Evolutionary conservation across 2,113 vertebrate genomes (phyloP).

Genomic region (Podarcis cretensis): DNA sequence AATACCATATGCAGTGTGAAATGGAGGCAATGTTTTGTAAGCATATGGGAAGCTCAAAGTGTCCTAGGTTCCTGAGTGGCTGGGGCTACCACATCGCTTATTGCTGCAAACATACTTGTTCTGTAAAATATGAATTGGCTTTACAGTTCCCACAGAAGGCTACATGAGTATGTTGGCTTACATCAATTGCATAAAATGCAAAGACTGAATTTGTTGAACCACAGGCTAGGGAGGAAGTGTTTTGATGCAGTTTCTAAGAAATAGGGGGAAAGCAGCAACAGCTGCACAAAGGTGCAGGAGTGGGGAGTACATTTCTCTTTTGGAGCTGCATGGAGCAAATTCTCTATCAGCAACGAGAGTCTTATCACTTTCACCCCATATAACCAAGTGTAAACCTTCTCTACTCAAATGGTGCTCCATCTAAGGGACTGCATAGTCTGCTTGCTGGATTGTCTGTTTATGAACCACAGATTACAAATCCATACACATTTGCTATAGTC

Average conservation of each 20-base stretch:
- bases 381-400: neutral
- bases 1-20: neutral
- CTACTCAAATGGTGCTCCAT: neutral
- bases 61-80: neutral
- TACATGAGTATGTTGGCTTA: neutral
- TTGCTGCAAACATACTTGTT: neutral
- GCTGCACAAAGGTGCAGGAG: neutral
- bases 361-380: neutral
- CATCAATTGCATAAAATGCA: neutral
- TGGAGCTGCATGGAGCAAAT: too few relatives aligned
- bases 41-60: neutral
- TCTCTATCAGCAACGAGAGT: neutral
- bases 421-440: neutral
- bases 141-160: neutral
- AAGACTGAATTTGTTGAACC: neutral
- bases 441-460: neutral
- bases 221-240: neutral
- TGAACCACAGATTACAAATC: neutral
- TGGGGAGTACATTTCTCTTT: neutral
- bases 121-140: neutral
- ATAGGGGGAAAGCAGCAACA: accelerated
- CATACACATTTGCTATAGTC: neutral
- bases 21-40: neutral
- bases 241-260: neutral
- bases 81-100: neutral